Conservation (phyloP, 2,113 vertebrate genomes). For the Delphinapterus leucas region DNA sequence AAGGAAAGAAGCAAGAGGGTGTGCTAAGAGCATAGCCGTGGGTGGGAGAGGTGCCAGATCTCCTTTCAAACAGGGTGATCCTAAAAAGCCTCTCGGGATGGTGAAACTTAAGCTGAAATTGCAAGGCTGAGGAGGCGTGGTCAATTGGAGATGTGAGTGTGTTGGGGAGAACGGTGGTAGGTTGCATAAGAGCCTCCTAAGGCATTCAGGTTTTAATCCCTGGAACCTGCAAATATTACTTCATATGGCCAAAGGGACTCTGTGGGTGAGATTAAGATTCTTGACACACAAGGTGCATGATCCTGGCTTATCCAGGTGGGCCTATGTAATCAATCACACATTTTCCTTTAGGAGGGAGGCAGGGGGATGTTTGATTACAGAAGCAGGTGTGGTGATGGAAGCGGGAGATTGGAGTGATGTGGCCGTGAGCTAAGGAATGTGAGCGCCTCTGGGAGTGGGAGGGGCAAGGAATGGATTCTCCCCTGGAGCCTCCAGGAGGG, state of each 20-base stretch:
- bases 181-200: neutral
- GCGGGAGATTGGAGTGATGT: neutral
- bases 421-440: neutral
- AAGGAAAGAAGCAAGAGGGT: neutral
- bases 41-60: neutral
- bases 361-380: neutral
- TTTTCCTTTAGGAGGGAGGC: neutral
- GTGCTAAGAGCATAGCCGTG: neutral
- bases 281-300: accelerated
- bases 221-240: neutral
- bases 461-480: neutral
- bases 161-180: neutral
- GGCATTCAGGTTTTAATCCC: neutral
- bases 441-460: accelerated
- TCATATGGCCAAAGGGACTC: neutral
- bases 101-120: neutral
- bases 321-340: neutral
- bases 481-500: neutral
- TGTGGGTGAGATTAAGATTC: neutral
- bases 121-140: neutral
- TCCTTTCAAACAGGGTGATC: neutral
- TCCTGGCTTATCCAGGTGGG: neutral
- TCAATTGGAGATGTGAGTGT: neutral
- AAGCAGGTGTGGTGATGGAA: neutral
- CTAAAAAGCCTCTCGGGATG: neutral